Base-by-base conservation (phyloP, 92 coral and sea anemone genomes). In the Porites divaricata region DNA sequence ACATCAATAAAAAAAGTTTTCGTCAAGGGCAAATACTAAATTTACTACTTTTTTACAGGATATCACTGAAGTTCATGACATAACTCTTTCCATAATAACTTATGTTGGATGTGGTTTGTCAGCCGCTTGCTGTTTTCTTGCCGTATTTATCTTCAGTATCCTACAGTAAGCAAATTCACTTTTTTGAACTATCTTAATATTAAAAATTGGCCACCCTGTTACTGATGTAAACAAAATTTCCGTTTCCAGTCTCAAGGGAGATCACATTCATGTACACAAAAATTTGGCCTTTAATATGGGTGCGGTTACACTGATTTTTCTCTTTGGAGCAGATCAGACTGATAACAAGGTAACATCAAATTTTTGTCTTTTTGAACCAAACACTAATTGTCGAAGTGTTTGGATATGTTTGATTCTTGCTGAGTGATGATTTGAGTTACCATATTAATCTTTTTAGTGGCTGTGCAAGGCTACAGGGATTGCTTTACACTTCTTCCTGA, bases 271-370 rank as follows among this genome's bases (percentile, higher is more conserved):
- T 72, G 95, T 96, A 67, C 90, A 92, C 82, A 96, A 94, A 82
- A 95, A 96, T 58, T 89, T 96, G 64, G 99, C 99, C 0, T 85
- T 96, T 77, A 94, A 85, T 91, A 96, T 96, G 81, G 94, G 91
- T 22, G 90, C 87, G 19, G 88, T 95, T 22, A 98, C 94, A 89
- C 86, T 94, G n/a, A 77, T 91, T 8, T 94, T 96, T 82, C 90
- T 95, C 13, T 81, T 92, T 49, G 96, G 96, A 15, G 77, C 88
- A 15, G 88, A 88, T 50, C 95, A 91, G 73, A 89, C 94, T 71
- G 69, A 86, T 9, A 87, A 87, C 79, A 87, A 94, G 90, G 99
- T 96, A 85, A 14, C 16, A 9, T 51, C 53, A 25, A 41, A 7
- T 4, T 16, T 15, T 35, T 35, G 45, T 35, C 45, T 35, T 35